Conservation (phyloP, 2,888 invertebrate species). For the Pemphredon lugubris region DNA sequence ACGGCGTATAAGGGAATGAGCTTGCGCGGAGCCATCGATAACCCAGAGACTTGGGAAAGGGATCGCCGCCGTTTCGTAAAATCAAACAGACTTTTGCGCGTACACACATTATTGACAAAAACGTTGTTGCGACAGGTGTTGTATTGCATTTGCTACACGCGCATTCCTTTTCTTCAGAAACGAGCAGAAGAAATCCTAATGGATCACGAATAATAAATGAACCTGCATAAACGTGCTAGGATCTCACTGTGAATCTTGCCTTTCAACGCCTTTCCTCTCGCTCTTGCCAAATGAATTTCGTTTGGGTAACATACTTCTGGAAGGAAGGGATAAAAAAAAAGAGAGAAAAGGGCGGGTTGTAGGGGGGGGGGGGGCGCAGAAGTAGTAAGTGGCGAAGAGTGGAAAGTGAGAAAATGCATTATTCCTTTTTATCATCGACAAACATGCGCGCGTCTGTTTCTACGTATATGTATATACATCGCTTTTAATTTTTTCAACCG, state of each 20-base stretch:
- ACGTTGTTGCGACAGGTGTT: not conserved
- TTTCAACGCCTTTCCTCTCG: slow-evolving; percentile 52
- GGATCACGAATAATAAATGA: slow-evolving; percentile 36
- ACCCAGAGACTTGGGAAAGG: too few relatives aligned
- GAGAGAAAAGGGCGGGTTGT: not conserved
- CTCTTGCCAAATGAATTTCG: slow-evolving; percentile 27
- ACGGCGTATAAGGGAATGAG: too few relatives aligned
- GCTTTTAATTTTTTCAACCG: slow-evolving; percentile 48
- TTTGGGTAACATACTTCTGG: slow-evolving; percentile 30
- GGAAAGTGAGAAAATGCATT: slow-evolving; percentile 64
- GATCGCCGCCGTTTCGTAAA: too few relatives aligned
- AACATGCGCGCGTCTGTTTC: slow-evolving; percentile 60
- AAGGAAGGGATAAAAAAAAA: slow-evolving; percentile 7
- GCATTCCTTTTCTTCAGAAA: slow-evolving; percentile 32
- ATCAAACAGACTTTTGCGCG: not conserved
- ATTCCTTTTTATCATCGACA: slow-evolving; percentile 60
- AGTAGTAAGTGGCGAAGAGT: slow-evolving; percentile 53
- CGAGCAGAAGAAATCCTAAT: slow-evolving; percentile 27
- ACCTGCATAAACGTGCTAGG: slow-evolving; percentile 13
- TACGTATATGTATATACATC: slow-evolving; percentile 25
- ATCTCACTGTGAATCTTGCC: slow-evolving; percentile 38
- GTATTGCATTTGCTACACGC: slow-evolving; percentile 39
- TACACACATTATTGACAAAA: too few relatives aligned
- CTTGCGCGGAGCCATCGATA: too few relatives aligned
- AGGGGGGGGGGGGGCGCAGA: slow-evolving; percentile 9